A percentile compares a stretch with the other conserved stretches of the same genome.
Evolutionary conservation across 2,113 vertebrate species (phyloP).

Genomic region (Scatophagus argus): DNA sequence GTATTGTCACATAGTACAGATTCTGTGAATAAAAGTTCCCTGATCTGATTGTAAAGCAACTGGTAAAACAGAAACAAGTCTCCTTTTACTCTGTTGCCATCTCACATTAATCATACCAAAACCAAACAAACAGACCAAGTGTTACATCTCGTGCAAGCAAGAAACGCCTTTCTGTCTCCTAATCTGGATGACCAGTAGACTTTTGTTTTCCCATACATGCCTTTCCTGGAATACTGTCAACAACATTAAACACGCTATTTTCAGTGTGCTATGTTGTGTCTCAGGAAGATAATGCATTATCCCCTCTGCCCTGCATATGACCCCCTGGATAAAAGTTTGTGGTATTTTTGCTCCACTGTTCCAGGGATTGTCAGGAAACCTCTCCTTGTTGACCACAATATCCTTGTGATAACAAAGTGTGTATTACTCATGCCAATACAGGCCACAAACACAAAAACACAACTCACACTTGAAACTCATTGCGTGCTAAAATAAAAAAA

Average conservation of each 20-base stretch:
- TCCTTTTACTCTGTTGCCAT: neutral
- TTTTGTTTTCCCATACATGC: neutral
- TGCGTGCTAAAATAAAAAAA: neutral
- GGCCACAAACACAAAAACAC: constrained; percentile 3
- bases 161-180: neutral
- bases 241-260: neutral
- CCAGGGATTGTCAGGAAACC: constrained; percentile 23
- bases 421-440: constrained; percentile 3
- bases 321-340: neutral
- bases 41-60: neutral
- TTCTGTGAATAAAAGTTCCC: neutral
- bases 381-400: neutral
- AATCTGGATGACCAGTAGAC: constrained; percentile 2
- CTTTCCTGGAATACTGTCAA: neutral
- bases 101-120: neutral
- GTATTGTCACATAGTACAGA: neutral
- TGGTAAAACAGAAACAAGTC: neutral
- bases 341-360: constrained; percentile 16
- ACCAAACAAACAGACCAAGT: neutral
- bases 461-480: neutral
- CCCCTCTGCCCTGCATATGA: neutral
- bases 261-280: neutral
- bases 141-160: neutral
- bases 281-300: constrained; percentile 15
- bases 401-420: constrained; percentile 56